Evolutionary conservation across 2,797 vertebrate species (phyloP).

Genomic region (Delichon dasypus): DNA sequence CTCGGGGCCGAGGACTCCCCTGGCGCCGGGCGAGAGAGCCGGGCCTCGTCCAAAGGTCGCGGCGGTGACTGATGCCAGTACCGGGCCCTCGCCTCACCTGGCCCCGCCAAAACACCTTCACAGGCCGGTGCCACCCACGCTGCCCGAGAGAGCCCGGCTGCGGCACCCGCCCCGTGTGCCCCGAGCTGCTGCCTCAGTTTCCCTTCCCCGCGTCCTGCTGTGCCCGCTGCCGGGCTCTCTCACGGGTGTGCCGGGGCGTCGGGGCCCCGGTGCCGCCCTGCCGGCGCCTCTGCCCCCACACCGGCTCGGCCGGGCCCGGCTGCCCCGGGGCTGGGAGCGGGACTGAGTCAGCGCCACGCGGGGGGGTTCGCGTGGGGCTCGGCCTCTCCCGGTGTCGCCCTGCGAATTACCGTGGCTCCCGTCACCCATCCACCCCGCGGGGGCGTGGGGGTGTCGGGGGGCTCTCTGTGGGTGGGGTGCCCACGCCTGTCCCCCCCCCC

Average conservation of each 20-base stretch:
- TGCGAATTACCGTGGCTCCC: not conserved
- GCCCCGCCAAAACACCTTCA: not conserved
- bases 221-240: not conserved
- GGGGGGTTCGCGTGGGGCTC: not conserved
- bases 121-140: not conserved
- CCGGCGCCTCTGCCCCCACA: not conserved
- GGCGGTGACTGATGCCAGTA: not conserved
- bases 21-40: not conserved
- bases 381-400: not conserved
- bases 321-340: conserved; percentile 27
- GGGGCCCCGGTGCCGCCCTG: not conserved
- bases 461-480: not conserved
- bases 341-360: not conserved
- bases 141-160: not conserved
- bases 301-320: not conserved
- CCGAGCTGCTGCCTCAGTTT: not conserved
- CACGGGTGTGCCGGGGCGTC: not conserved
- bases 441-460: not conserved
- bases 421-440: fast-evolving
- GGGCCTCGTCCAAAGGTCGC: not conserved
- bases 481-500: not conserved
- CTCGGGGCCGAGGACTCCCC: not conserved
- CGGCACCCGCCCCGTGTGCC: fast-evolving
- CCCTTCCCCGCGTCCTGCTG: not conserved
- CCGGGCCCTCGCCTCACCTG: fast-evolving